These are phyloP conservation scores for Falco naumanni DNA, from an alignment of 2,797 vertebrate species.

Conservation along the genomic window DNA sequence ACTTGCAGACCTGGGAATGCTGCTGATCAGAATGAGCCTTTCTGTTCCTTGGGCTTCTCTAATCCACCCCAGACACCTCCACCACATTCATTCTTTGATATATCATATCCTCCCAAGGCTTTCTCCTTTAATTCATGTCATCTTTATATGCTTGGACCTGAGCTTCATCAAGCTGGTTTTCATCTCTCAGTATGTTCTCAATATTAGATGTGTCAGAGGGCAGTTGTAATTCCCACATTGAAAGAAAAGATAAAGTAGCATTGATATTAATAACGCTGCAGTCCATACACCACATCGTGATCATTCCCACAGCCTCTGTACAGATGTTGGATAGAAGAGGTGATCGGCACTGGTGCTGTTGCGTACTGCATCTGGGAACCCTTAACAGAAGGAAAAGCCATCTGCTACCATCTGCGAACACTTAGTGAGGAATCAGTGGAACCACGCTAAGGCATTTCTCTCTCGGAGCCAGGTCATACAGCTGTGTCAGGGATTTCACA, in stretches of 20 bases:
- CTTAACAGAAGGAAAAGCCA: slow-evolving; percentile 7
- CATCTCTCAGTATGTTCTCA: neutral
- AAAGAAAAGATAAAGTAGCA: slow-evolving; percentile 4
- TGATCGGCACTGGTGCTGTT: neutral
- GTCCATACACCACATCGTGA: neutral
- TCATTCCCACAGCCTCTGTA: neutral
- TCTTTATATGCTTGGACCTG: neutral
- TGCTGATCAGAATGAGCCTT: neutral
- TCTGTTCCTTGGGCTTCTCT: neutral
- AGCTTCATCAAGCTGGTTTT: neutral
- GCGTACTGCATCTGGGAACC: slow-evolving; percentile 10
- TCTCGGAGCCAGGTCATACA: neutral
- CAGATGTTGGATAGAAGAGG: neutral
- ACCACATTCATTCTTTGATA: neutral
- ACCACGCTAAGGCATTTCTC: neutral
- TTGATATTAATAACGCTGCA: neutral
- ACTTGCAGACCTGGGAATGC: neutral
- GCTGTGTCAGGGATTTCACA: neutral
- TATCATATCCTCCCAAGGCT: neutral
- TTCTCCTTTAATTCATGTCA: neutral
- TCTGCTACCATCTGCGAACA: slow-evolving; percentile 25
- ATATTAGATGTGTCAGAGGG: neutral
- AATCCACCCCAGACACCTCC: neutral
- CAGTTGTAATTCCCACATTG: slow-evolving; percentile 8
- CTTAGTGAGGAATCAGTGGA: slow-evolving; percentile 1